Base-by-base conservation (phyloP, 2,113 vertebrate species). In the Corythoichthys haematopterus region DNA sequence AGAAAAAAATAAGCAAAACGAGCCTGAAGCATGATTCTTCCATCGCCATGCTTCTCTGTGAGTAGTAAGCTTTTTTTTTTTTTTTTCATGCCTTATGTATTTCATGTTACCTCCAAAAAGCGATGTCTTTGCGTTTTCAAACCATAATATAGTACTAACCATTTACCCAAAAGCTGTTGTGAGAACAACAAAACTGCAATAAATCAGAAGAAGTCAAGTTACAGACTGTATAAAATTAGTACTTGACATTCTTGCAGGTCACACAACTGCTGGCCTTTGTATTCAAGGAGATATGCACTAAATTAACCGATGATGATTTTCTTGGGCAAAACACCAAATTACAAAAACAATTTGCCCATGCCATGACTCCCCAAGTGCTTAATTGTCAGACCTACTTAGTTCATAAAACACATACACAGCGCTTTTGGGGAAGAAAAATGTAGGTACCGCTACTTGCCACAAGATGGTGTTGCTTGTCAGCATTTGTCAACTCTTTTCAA, bases 401-500 rank as follows among this genome's bases (percentile, higher is more conserved):
- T 52, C n/a, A 20, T 2, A 20, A 52, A 52, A 52, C 20, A 52
- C 20, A n/a, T 7, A 52, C 1, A 8, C 8, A 20, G 16, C 6
- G 48, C 1, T 48, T 48, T 3, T 4, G 14, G 47, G n/a, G 6
- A 33, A 56, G 11, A 20, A 55, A 12, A 6, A 4, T 2, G 37
- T 6, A 36, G 3, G 13, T 16, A 2, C 51, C 13, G 20, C 15
- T 2, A 62, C 56, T 33, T 38, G 64, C 72, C 76, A 79, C 58
- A 64, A 68, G 79, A 40, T 77, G 80, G 74, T 14, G 65, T 51
- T 79, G 57, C 10, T 67, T 64, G 59, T 16, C 11, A 48, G 33
- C 28, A 14, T 46, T 48, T 28, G 28, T 14, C 61, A 45, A 16
- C 57, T 43, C 20, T 28, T 28, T 28, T 28, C 20, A 28, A 28